phyloP scores from a whole-genome alignment of 2,888 invertebrate genomes.

The Cheilosia scutellata region DNA sequence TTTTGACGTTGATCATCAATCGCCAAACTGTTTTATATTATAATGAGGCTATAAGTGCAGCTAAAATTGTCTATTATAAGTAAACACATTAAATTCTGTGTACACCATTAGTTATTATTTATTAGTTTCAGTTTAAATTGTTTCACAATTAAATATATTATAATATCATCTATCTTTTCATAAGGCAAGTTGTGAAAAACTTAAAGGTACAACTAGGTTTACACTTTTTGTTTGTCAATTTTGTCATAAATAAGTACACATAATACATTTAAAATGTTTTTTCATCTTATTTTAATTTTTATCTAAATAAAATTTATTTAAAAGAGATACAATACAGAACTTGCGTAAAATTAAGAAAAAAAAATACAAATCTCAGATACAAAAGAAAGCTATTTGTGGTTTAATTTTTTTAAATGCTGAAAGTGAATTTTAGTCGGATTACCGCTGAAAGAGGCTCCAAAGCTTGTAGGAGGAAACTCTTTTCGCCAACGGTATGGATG shows the following conservation, averaged over 20 bases:
- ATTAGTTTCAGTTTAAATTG: constrained; percentile 56
- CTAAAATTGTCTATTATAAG: not conserved
- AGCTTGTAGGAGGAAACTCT: constrained; percentile 83
- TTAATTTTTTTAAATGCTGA: constrained; percentile 45
- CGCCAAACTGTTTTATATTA: not conserved
- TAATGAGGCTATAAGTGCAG: too few relatives aligned
- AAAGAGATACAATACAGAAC: constrained; percentile 46
- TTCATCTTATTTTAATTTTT: constrained; percentile 34
- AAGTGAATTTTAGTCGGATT: constrained; percentile 74
- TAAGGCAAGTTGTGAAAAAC: constrained; percentile 75
- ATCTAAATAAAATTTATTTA: constrained; percentile 55
- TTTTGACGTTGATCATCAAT: too few relatives aligned
- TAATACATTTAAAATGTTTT: constrained; percentile 39
- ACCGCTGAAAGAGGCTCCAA: constrained; percentile 86
- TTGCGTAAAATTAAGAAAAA: constrained; percentile 51
- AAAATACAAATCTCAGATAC: constrained; percentile 71
- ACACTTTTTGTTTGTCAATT: constrained; percentile 47
- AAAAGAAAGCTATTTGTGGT: constrained; percentile 73
- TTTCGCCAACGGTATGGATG: constrained; percentile 81
- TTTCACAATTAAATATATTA: constrained; percentile 57
- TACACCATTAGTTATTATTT: constrained; percentile 49
- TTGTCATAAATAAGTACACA: constrained; percentile 62
- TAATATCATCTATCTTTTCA: constrained; percentile 23
- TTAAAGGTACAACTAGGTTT: constrained; percentile 57
- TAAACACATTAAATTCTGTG: constrained; percentile 7